Percentiles rank a stretch among this genome's conserved stretches.
phyloP scores from a whole-genome alignment of 2,797 vertebrate species.

The Molothrus ater region DNA sequence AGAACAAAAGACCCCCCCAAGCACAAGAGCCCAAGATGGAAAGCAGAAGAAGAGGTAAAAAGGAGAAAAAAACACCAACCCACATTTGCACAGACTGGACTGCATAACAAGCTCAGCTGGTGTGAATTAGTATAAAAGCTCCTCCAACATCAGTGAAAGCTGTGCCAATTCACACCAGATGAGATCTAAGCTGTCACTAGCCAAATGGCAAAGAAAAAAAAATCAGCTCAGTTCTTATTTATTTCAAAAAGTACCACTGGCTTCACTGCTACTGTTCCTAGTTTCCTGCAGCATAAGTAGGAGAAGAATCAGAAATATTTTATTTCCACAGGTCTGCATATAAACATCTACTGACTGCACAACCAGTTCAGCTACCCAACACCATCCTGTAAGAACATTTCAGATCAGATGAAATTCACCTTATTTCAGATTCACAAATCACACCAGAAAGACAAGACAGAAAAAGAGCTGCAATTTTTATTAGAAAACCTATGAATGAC shows the following conservation, averaged over 20 bases:
- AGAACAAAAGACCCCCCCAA: constrained; percentile 19
- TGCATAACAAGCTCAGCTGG: constrained; percentile 45
- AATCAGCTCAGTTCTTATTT: not conserved
- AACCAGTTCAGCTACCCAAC: not conserved
- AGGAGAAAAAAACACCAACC: not conserved
- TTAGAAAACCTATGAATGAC: not conserved
- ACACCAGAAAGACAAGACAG: not conserved
- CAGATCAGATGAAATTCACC: not conserved
- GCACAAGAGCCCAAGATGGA: constrained; percentile 1
- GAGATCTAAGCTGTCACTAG: constrained; percentile 4
- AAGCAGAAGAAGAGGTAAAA: constrained; percentile 60
- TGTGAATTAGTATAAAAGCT: constrained; percentile 50
- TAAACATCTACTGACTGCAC: not conserved
- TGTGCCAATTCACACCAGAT: constrained; percentile 51
- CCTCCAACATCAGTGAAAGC: constrained; percentile 11
- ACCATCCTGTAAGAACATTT: not conserved
- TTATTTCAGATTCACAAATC: not conserved
- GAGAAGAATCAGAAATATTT: not conserved
- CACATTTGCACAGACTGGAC: not conserved
- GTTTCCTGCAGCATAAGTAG: not conserved
- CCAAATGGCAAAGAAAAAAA: not conserved
- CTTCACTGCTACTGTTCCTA: not conserved
- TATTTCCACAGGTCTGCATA: not conserved
- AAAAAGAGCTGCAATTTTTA: not conserved
- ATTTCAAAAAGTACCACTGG: not conserved